phyloP scores from a whole-genome alignment of 2,888 invertebrate species.

The Cecidostiba fungosa region DNA sequence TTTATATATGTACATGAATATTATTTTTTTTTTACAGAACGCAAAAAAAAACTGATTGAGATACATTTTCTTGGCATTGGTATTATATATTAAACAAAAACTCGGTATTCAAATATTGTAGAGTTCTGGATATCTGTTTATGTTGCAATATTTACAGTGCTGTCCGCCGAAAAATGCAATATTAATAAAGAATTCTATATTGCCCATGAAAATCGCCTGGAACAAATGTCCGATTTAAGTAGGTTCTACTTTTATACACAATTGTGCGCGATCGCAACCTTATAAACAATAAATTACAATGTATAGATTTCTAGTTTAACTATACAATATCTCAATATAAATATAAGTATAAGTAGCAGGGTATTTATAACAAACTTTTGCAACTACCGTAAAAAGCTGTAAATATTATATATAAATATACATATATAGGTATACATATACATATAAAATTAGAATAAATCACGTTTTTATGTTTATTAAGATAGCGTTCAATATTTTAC shows the following conservation, averaged over 20 bases:
- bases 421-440: conserved; percentile 62
- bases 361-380: conserved; percentile 61
- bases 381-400: conserved; percentile 61
- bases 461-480: conserved; percentile 73
- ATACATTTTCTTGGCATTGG: not conserved
- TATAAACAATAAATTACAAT: conserved; percentile 43
- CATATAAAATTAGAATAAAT: conserved; percentile 69
- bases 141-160: conserved; percentile 58
- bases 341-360: conserved; percentile 46
- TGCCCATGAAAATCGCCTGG: not conserved
- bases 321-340: conserved; percentile 2
- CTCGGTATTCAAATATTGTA: conserved; percentile 26
- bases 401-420: conserved; percentile 64
- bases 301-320: conserved; percentile 50
- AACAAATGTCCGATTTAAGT: conserved; percentile 30
- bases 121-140: conserved; percentile 30
- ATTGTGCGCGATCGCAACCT: conserved; percentile 44
- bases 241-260: conserved; percentile 62
- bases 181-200: conserved; percentile 17
- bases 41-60: not conserved
- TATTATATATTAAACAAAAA: not conserved
- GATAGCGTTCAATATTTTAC: conserved; percentile 70
- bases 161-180: conserved; percentile 41
- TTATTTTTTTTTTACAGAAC: not conserved
- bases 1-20: conserved; percentile 11